Conservation (phyloP, 2,113 vertebrate species). For the Bufo bufo region DNA sequence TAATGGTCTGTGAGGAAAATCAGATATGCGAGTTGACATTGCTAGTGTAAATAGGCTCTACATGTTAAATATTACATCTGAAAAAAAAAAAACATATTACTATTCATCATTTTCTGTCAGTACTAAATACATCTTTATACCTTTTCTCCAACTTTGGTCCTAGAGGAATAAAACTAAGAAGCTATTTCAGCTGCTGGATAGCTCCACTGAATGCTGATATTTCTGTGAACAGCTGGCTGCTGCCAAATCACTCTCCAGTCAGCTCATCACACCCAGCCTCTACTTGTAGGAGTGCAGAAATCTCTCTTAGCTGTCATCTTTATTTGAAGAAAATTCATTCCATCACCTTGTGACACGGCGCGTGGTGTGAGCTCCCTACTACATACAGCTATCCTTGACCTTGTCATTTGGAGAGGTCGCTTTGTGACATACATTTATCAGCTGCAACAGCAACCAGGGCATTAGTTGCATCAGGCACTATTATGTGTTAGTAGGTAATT, state of each 20-base stretch:
- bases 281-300: conserved; percentile 22
- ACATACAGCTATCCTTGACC: conserved; percentile 11
- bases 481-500: not conserved
- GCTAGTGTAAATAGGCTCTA: no score
- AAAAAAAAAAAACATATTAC: no score
- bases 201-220: conserved; percentile 4
- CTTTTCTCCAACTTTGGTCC: conserved; percentile 3
- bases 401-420: not conserved
- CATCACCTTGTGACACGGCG: not conserved
- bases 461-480: not conserved
- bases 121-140: conserved; percentile 6
- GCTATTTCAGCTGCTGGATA: conserved; percentile 21
- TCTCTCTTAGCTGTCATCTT: not conserved
- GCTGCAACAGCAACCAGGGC: not conserved
- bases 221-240: conserved; percentile 39
- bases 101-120: not conserved
- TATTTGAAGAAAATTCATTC: not conserved
- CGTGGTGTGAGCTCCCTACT: not conserved
- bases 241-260: conserved; percentile 9
- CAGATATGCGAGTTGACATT: no score
- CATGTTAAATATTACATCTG: no score
- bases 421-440: conserved; percentile 19
- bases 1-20: no score
- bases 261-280: conserved; percentile 26
- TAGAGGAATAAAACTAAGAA: conserved; percentile 17